Evolutionary conservation across 2,888 invertebrate species (phyloP), one percentile per base, ranked within the genome.

Genomic region (Autographa pulchrina): DNA sequence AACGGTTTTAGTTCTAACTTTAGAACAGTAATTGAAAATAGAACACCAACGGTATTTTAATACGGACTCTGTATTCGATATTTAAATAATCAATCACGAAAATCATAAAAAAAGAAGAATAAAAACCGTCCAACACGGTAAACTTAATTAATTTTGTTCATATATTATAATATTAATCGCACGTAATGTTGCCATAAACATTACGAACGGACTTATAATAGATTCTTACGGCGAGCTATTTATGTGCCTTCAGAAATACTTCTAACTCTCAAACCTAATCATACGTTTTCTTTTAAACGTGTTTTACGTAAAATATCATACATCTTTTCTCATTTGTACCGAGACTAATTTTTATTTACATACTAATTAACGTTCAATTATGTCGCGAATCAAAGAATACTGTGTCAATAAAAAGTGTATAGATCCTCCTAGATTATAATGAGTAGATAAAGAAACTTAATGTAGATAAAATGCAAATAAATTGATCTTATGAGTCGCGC

Each of bases 171-270:
- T 62, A 64, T 35, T 14, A 63, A 65, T 75, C 56, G 61, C 54
- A 11, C 18, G 25, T 56, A 78, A 59, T 48, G 59, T 65, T 65
- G n/a, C 70, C 59, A 79, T 74, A 66, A 13, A 60, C 52, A 80
- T 75, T 66, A 80, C 80, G 31, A 60, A 65, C 41, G 32, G 8
- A 60, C 77, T 61, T 48, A 38, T 71, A 75, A 80, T 80, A 80
- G 72, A 78, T 59, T 75, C 58, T 67, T 75, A 75, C 68, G 63
- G 61, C 8, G 58, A 56, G 31, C 68, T 78, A 78, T 78, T 78
- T 78, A 65, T n/a, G 80, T 66, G 8, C 4, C 18, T 62, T 64
- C 76, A 78, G 72, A 67, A 71, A 80, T 80, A 78, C 70, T 63
- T 65, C 62, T 65, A 61, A 18, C 59, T 9, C n/a, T 48, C 11